Conservation (phyloP, 2,113 vertebrate genomes). For the Xiphophorus couchianus region DNA sequence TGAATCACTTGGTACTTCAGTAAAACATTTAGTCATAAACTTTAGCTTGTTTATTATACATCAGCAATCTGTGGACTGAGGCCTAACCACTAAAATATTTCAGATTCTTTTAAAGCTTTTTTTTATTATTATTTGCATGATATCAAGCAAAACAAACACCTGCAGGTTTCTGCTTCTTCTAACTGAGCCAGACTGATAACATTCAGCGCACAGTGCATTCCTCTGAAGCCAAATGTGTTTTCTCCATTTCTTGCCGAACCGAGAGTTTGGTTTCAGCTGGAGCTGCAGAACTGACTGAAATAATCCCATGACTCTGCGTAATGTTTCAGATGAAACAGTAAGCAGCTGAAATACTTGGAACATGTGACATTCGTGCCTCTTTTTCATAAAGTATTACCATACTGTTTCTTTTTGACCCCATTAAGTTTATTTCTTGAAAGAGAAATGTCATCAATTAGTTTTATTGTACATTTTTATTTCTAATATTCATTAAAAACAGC, state of each 20-base stretch:
- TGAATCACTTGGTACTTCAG: not conserved
- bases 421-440: not conserved
- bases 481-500: not conserved
- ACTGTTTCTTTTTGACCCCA: not conserved
- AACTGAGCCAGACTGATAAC: constrained; percentile 16
- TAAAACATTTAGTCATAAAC: constrained; percentile 1
- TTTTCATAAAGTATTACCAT: not conserved
- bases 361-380: not conserved
- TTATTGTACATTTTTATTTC: not conserved
- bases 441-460: not conserved
- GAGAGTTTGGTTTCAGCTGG: not conserved
- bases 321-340: not conserved
- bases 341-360: not conserved
- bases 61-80: not conserved
- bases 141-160: not conserved
- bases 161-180: not conserved
- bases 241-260: constrained; percentile 3
- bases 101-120: not conserved
- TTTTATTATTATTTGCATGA: not conserved
- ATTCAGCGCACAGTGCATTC: not conserved
- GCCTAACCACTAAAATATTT: not conserved
- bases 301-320: not conserved
- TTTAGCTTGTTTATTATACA: not conserved
- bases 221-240: not conserved
- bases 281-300: not conserved